Base-by-base conservation (phyloP, 2,113 vertebrate species). In the Forbesichthys agassizii region DNA sequence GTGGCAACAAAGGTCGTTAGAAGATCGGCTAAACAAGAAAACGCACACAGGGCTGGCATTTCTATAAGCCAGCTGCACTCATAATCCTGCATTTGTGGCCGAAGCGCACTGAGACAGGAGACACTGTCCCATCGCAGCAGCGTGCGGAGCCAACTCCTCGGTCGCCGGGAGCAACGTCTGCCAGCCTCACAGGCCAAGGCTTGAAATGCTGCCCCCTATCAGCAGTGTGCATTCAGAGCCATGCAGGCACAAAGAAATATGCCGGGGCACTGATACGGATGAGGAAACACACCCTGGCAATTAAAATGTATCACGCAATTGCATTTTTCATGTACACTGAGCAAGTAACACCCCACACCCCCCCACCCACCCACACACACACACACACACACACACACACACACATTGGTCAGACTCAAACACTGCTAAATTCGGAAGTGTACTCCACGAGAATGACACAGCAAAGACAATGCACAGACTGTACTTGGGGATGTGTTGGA, bases 161-260 rank as follows among this genome's bases (percentile, higher is more conserved):
- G 2, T 27, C 1, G 27, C 27, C 27, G 27, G 27, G 27, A 27
- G 27, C 48, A 42, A 60, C 67, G 47, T 9, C 48, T 20, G 20
- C 55, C 4, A 48, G 46, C 47, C 61, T 33, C 27, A 20, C 18
- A 12, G 47, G 42, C 8, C 4, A n/a, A 66, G 54, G 68, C 63
- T 69, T 48, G 84, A 88, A 87, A 91, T 84, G 78, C 89, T 87
- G 87, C 91, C 90, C 90, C 88, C 89, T 90, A 78, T 73, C 86
- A 84, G 86, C 66, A 9, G 70, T 75, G 72, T 61, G 76, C 61
- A 73, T 68, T 70, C 67, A 69, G 79, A 62, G 74, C 67, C 75
- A 66, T 6, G 20, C 70, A 72, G 61, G 33, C 68, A 56, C 55
- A 66, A 33, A 20, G 7, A 6, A 42, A 42, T 4, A 42, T 8